Percentiles rank a stretch among this genome's conserved stretches.
Conservation (phyloP, 1,140 invertebrate genomes). For the Zaprionus davidi region DNA sequence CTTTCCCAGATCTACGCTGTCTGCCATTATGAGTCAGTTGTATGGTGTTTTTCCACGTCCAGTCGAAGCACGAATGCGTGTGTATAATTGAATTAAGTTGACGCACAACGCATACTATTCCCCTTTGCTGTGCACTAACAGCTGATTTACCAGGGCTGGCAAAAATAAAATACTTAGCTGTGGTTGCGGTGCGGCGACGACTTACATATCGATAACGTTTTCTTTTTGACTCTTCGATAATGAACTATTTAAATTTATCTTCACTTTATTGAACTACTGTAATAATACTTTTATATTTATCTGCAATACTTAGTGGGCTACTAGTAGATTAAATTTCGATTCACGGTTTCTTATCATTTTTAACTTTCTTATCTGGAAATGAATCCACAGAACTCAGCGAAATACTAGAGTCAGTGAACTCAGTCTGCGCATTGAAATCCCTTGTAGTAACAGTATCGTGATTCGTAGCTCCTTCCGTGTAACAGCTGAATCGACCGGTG, state of each 20-base stretch:
- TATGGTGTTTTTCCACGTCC: constrained; percentile 8
- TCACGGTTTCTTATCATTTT: neutral
- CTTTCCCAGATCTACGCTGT: constrained; percentile 81
- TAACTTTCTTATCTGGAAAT: neutral
- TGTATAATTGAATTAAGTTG: constrained; percentile 50
- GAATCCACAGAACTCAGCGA: constrained; percentile 5
- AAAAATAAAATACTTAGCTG: neutral
- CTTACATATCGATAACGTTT: neutral
- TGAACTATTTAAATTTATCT: neutral
- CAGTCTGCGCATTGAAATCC: constrained; percentile 60
- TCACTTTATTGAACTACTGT: neutral
- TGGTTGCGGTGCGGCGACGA: constrained; percentile 1
- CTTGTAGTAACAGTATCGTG: constrained; percentile 5
- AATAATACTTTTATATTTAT: neutral
- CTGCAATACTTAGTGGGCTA: neutral
- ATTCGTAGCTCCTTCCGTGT: neutral
- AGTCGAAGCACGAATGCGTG: constrained; percentile 17
- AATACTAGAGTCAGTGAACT: constrained; percentile 52
- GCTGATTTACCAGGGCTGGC: constrained; percentile 26
- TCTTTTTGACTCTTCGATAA: neutral
- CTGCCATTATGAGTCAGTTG: constrained; percentile 40
- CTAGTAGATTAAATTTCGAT: neutral
- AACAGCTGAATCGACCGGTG: too few species aligned
- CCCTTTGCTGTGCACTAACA: neutral
- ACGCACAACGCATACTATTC: constrained; percentile 1